Conservation (phyloP, 1,140 invertebrate species). For the Thalassaphorura encarpata region DNA sequence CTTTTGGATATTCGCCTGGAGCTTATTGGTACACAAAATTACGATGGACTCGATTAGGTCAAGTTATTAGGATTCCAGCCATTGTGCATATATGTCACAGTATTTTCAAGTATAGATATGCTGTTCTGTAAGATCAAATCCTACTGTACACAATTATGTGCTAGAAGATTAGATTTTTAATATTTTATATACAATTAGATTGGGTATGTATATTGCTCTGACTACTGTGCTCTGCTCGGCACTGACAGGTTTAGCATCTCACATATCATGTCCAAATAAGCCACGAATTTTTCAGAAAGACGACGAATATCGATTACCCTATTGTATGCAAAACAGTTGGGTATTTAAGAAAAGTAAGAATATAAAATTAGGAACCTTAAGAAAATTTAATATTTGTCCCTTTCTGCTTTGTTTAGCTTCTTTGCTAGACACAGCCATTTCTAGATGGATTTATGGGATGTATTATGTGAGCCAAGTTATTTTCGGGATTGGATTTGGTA, state of each 20-base stretch:
- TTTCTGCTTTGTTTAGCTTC: no score
- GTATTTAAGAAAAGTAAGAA: not conserved
- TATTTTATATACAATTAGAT: conserved; percentile 1
- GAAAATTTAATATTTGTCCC: no score
- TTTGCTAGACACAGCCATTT: no score
- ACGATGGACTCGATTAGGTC: conserved; percentile 13
- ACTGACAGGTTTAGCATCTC: conserved; percentile 2
- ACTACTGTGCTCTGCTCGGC: conserved; percentile 15
- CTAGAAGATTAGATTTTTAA: not conserved
- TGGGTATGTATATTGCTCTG: conserved; percentile 12
- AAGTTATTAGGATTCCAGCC: conserved; percentile 15
- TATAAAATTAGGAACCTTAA: no score
- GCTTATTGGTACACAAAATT: conserved; percentile 15
- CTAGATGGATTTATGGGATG: conserved; percentile 14
- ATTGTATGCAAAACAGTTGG: conserved; percentile 11
- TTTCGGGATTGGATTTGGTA: conserved; percentile 27
- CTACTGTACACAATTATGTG: not conserved
- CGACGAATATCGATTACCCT: conserved; percentile 10
- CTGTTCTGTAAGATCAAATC: conserved; percentile 1
- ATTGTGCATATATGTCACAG: conserved; percentile 14
- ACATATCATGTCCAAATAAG: conserved; percentile 18
- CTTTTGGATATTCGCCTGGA: conserved; percentile 5
- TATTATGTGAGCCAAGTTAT: conserved; percentile 27
- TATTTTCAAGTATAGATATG: conserved; percentile 10
- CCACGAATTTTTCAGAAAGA: conserved; percentile 2